A percentile compares a stretch with the other conserved stretches of the same genome.
phyloP scores from a whole-genome alignment of 2,888 invertebrate species.

The Drosophila pseudotakahashii region DNA sequence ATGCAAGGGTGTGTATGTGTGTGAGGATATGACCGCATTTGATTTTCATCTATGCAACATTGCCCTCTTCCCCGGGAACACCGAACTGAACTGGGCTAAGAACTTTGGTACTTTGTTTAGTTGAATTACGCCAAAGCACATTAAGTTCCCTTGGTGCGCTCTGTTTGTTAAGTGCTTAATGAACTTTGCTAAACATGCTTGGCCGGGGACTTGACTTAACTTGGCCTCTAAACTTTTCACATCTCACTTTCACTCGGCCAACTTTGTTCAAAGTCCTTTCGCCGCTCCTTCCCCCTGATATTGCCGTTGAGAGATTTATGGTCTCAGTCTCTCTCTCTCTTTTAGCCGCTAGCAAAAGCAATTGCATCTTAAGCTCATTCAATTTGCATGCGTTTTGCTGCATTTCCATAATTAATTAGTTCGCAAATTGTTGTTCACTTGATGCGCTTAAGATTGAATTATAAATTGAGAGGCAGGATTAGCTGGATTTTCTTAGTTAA shows the following conservation, averaged over 20 bases:
- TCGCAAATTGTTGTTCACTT: conserved; percentile 20
- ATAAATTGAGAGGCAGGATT: conserved; percentile 13
- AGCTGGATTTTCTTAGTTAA: conserved; percentile 6
- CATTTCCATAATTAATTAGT: conserved; percentile 27
- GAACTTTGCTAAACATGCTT: conserved; percentile 44
- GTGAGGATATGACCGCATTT: conserved; percentile 37
- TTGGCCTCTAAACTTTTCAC: conserved; percentile 31
- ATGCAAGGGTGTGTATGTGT: conserved; percentile 3
- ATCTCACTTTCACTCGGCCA: conserved; percentile 42
- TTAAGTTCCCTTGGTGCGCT: conserved; percentile 34
- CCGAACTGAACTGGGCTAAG: conserved; percentile 21
- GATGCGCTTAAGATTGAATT: conserved; percentile 13
- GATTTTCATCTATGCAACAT: conserved; percentile 36
- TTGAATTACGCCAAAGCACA: conserved; percentile 51
- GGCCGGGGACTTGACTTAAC: conserved; percentile 33
- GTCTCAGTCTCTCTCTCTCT: neutral
- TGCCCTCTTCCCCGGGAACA: conserved; percentile 8
- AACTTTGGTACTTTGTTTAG: conserved; percentile 53
- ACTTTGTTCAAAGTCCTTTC: conserved; percentile 26
- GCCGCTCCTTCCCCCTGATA: neutral
- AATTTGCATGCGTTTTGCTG: conserved; percentile 25
- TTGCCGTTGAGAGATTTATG: conserved; percentile 25
- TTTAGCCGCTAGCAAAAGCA: conserved; percentile 1
- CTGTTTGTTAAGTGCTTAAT: conserved; percentile 43
- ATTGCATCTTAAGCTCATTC: conserved; percentile 25